Conservation (phyloP, 2,888 invertebrate species). For the Cataglyphis cursor region DNA sequence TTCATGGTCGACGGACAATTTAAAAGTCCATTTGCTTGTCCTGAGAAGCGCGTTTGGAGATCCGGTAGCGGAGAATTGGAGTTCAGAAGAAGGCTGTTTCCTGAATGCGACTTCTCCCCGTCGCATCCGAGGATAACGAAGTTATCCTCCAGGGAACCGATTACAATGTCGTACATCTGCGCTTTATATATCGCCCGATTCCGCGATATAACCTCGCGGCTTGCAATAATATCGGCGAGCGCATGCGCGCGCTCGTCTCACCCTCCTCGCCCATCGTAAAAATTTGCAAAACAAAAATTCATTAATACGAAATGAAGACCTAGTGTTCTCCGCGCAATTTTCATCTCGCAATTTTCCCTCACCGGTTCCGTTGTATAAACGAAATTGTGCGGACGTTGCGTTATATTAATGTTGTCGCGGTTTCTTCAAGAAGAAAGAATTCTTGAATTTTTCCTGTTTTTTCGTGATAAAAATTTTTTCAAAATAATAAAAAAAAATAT, state of each 20-base stretch:
- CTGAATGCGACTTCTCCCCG: slow-evolving; percentile 77
- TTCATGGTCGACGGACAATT: slow-evolving; percentile 62
- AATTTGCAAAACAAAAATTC: slow-evolving; percentile 36
- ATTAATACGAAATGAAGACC: slow-evolving; percentile 42
- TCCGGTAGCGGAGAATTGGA: slow-evolving; percentile 64
- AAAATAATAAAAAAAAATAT: slow-evolving; percentile 66
- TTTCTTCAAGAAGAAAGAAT: slow-evolving; percentile 23
- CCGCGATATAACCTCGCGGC: slow-evolving; percentile 7
- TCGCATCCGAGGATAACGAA: slow-evolving; percentile 82
- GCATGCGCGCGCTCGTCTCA: background rate
- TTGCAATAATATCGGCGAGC: background rate
- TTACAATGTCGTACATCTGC: slow-evolving; percentile 70
- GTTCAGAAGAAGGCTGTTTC: slow-evolving; percentile 68
- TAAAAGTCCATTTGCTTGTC: slow-evolving; percentile 73
- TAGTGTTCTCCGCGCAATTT: slow-evolving; percentile 12
- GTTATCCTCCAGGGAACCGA: slow-evolving; percentile 80
- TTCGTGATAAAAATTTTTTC: slow-evolving; percentile 1
- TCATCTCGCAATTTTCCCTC: slow-evolving; percentile 23
- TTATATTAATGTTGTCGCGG: slow-evolving; percentile 1
- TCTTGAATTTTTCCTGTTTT: background rate
- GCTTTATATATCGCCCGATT: slow-evolving; percentile 40
- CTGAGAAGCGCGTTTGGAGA: slow-evolving; percentile 54
- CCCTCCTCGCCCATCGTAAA: background rate
- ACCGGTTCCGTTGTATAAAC: slow-evolving; percentile 18
- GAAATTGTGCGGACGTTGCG: slow-evolving; percentile 22